Percentiles rank a stretch among this genome's conserved stretches.
phyloP scores from a whole-genome alignment of 2,888 invertebrate genomes.

The Encarsia formosa region DNA sequence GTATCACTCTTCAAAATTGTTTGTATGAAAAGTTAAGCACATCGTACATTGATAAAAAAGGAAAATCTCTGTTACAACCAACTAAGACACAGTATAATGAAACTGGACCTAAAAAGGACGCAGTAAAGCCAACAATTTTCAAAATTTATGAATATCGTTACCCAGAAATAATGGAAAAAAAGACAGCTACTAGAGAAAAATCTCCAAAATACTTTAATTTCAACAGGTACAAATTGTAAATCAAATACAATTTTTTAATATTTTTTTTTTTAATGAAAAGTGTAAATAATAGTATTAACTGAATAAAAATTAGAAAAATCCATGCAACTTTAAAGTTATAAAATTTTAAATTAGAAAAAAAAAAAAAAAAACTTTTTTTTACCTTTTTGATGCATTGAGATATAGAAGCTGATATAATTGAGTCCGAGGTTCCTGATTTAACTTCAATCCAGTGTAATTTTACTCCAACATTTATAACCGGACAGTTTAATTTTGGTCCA shows the following conservation, averaged over 20 bases:
- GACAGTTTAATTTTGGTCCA: slow-evolving; percentile 84
- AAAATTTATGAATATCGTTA: slow-evolving; percentile 19
- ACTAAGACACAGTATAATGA: too few species aligned
- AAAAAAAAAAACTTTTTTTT: slow-evolving; percentile 27
- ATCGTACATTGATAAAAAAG: slow-evolving; percentile 6
- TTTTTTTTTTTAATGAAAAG: too few species aligned
- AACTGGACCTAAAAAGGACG: slow-evolving; percentile 1
- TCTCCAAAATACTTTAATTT: neutral
- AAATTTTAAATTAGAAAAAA: too few species aligned
- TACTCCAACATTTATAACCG: slow-evolving; percentile 73
- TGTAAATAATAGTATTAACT: too few species aligned
- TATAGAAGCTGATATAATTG: slow-evolving; percentile 76
- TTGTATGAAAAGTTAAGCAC: slow-evolving; percentile 11
- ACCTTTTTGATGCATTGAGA: slow-evolving; percentile 81
- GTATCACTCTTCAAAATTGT: slow-evolving; percentile 4
- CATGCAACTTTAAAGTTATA: slow-evolving; percentile 2
- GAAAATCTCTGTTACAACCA: too few species aligned
- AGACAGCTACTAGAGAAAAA: neutral
- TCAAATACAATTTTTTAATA: slow-evolving; percentile 55
- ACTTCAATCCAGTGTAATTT: slow-evolving; percentile 72
- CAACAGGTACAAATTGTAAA: neutral
- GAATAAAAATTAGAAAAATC: too few species aligned
- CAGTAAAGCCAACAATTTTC: neutral
- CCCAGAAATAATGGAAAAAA: slow-evolving; percentile 7
- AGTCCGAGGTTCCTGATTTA: slow-evolving; percentile 72